Evolutionary conservation across 2,888 invertebrate species (phyloP).

Genomic region (Trypoxylon attenuatum): DNA sequence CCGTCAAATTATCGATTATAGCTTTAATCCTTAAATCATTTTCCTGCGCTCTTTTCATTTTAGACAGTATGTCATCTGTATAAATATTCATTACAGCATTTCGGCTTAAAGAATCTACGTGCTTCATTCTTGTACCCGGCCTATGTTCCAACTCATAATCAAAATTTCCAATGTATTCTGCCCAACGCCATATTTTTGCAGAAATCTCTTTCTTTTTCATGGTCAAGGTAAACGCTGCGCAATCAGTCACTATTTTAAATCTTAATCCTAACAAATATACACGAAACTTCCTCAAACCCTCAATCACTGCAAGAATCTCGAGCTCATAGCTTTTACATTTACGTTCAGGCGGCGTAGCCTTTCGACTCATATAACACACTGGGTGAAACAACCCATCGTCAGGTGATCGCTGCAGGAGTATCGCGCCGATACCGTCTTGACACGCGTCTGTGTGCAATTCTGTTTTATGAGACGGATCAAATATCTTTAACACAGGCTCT

Average conservation of each 20-base stretch:
- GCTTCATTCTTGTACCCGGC: neutral
- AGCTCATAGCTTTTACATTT: conserved; percentile 1
- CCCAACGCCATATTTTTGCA: conserved; percentile 21
- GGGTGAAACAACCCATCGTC: neutral
- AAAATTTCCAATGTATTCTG: conserved; percentile 10
- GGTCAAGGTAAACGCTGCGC: neutral
- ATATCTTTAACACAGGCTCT: neutral
- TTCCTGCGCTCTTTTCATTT: neutral
- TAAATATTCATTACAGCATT: neutral
- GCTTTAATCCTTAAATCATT: neutral
- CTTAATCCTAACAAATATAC: neutral
- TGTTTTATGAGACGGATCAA: neutral
- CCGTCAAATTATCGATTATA: neutral
- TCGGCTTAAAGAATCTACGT: conserved; percentile 1
- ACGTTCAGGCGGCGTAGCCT: neutral
- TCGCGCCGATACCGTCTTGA: no score
- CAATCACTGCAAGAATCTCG: neutral
- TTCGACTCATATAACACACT: neutral
- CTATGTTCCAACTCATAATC: neutral
- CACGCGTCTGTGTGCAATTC: conserved; percentile 4
- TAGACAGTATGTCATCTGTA: neutral
- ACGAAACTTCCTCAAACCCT: neutral
- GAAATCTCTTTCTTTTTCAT: conserved; percentile 24
- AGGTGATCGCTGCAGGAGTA: neutral
- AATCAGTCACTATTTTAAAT: conserved; percentile 1